Percentiles rank a stretch among this genome's conserved stretches.
Conservation (phyloP, 2,113 vertebrate genomes). For the Hemibagrus wyckioides region DNA sequence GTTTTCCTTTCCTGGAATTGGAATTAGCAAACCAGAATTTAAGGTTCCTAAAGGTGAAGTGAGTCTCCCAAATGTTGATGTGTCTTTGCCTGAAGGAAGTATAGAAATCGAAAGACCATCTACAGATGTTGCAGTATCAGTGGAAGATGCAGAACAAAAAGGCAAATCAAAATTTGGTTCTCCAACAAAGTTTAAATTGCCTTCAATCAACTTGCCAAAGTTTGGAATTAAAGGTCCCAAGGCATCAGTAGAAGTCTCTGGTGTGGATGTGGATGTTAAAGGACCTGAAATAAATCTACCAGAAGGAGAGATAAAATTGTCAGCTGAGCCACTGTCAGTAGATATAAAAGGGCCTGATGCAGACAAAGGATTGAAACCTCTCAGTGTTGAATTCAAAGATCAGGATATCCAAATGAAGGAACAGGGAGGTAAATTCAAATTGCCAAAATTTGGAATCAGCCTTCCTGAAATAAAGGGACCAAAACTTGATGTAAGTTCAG, state of each 20-base stretch:
- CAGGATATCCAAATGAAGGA: neutral
- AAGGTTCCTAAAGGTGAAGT: slow-evolving; percentile 47
- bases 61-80: slow-evolving; percentile 36
- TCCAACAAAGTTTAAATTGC: slow-evolving; percentile 54
- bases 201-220: slow-evolving; percentile 50
- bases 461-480: slow-evolving; percentile 41
- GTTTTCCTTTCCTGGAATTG: slow-evolving; percentile 64
- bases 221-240: slow-evolving; percentile 47
- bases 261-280: slow-evolving; percentile 10
- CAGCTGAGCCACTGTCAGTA: slow-evolving; percentile 10
- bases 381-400: neutral
- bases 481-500: slow-evolving; percentile 23
- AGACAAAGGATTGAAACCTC: neutral
- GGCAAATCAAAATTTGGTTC: slow-evolving; percentile 40
- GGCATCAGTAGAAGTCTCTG: neutral
- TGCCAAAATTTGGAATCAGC: slow-evolving; percentile 44
- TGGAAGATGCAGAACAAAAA: slow-evolving; percentile 27
- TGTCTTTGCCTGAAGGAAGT: slow-evolving; percentile 46
- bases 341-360: slow-evolving; percentile 35
- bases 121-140: slow-evolving; percentile 36
- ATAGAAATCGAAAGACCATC: slow-evolving; percentile 47
- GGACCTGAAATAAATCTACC: slow-evolving; percentile 29
- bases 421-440: slow-evolving; percentile 32
- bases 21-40: slow-evolving; percentile 63
- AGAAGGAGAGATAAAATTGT: slow-evolving; percentile 27